Evolutionary conservation across 92 coral and sea anemone species (phyloP).

Genomic region (Palythoa caribaeorum): DNA sequence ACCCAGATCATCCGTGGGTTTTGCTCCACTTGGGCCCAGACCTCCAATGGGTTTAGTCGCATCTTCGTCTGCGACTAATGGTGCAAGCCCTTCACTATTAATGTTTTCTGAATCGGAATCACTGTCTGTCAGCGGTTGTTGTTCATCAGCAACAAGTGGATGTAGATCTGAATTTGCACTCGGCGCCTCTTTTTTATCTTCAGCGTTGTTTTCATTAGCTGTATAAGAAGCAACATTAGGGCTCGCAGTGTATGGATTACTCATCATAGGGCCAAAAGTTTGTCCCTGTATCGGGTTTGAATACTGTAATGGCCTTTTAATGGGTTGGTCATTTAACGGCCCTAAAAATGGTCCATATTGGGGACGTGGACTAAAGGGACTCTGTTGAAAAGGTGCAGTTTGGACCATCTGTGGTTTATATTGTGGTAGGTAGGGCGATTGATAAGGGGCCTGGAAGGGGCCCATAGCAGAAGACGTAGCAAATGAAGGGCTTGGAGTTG

Average conservation of each 20-base stretch:
- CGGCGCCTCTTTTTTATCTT: constrained; percentile 1
- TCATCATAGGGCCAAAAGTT: constrained; percentile 19
- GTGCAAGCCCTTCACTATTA: constrained; percentile 1
- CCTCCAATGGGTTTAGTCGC: neutral
- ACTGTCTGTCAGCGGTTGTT: neutral
- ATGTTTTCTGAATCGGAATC: neutral
- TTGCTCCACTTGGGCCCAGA: neutral
- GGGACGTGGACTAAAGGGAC: constrained; percentile 9
- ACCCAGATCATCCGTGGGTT: neutral
- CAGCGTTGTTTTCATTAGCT: neutral
- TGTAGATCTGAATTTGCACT: neutral
- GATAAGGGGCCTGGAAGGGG: constrained; percentile 34
- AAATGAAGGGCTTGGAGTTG: constrained; percentile 7
- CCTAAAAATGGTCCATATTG: constrained; percentile 26
- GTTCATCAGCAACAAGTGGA: neutral
- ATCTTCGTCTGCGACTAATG: neutral
- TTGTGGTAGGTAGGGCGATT: constrained; percentile 8
- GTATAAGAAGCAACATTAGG: constrained; percentile 41
- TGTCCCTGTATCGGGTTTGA: neutral
- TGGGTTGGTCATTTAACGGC: constrained; percentile 24
- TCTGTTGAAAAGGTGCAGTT: constrained; percentile 10
- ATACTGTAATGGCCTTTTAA: constrained; percentile 22
- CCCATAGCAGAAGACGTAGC: neutral
- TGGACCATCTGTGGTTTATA: constrained; percentile 36
- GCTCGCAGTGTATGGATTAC: neutral